These are phyloP conservation scores for Hiodon tergisus DNA, from an alignment of 2,113 vertebrate species.

Conservation along the genomic window DNA sequence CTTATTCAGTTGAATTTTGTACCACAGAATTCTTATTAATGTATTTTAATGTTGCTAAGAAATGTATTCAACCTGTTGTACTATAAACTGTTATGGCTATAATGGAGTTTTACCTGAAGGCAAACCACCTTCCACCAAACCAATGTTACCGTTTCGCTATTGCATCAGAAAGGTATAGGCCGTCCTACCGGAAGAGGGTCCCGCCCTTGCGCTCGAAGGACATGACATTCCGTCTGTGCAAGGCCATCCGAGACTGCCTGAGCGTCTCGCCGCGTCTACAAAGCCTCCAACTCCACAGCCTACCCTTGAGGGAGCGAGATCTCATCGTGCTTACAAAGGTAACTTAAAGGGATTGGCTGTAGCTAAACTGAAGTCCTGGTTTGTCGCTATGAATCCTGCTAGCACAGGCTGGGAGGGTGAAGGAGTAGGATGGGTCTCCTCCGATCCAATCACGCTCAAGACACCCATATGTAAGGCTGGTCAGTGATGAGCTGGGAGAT, in stretches of 20 bases:
- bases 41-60: no score
- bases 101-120: constrained; percentile 34
- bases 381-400: background rate
- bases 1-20: no score
- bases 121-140: background rate
- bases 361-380: background rate
- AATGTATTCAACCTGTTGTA: no score
- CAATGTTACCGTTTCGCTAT: background rate
- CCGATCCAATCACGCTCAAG: no score
- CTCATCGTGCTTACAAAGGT: constrained; percentile 80
- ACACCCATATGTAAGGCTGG: no score
- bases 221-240: constrained; percentile 80
- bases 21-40: no score
- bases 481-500: no score
- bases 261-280: constrained; percentile 68
- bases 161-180: constrained; percentile 56
- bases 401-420: background rate
- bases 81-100: no score
- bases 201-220: constrained; percentile 79
- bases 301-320: constrained; percentile 81
- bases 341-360: constrained; percentile 5
- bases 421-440: no score
- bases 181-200: constrained; percentile 63
- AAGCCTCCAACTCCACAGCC: constrained; percentile 79
- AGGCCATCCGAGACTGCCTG: constrained; percentile 77